Conservation (phyloP, 2,888 invertebrate genomes). For the Sceliomorpha sp. region DNA sequence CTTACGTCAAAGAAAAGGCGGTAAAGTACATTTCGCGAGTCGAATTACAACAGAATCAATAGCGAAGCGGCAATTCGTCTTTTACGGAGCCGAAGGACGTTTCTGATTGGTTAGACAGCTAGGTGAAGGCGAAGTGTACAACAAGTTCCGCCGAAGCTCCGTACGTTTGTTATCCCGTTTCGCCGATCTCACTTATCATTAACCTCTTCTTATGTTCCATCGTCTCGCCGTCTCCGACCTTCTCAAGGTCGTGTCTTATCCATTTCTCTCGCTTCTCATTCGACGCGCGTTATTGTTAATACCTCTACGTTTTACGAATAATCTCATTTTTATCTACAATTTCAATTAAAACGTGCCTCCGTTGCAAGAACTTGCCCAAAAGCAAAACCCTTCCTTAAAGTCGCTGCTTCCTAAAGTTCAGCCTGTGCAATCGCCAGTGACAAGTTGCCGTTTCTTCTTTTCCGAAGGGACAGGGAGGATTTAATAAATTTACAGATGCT, state of each 20-base stretch:
- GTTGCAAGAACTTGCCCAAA: too few species aligned
- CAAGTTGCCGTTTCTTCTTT: too few species aligned
- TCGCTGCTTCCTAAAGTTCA: too few species aligned
- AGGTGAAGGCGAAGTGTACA: constrained; percentile 67
- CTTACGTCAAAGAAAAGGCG: background rate
- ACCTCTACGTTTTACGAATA: too few species aligned
- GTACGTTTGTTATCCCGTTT: constrained; percentile 27
- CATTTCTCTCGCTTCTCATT: constrained; percentile 1
- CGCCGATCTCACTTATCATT: constrained; percentile 37
- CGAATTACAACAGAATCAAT: constrained; percentile 25
- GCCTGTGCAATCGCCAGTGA: too few species aligned
- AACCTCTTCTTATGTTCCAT: constrained; percentile 29
- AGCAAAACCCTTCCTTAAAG: too few species aligned
- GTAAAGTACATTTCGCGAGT: constrained; percentile 5
- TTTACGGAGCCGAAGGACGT: constrained; percentile 61
- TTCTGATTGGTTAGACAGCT: constrained; percentile 71
- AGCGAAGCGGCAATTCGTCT: constrained; percentile 25
- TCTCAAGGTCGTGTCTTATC: constrained; percentile 26
- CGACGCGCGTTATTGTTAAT: too few species aligned
- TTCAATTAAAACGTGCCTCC: too few species aligned
- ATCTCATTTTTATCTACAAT: too few species aligned
- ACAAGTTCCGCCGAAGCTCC: constrained; percentile 48
- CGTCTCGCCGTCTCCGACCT: constrained; percentile 23
- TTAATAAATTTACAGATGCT: too few species aligned
- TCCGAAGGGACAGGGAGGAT: too few species aligned